Evolutionary conservation across 2,888 invertebrate genomes (phyloP), one percentile per base, ranked within the genome.

Genomic region (Deilephila porcellus): DNA sequence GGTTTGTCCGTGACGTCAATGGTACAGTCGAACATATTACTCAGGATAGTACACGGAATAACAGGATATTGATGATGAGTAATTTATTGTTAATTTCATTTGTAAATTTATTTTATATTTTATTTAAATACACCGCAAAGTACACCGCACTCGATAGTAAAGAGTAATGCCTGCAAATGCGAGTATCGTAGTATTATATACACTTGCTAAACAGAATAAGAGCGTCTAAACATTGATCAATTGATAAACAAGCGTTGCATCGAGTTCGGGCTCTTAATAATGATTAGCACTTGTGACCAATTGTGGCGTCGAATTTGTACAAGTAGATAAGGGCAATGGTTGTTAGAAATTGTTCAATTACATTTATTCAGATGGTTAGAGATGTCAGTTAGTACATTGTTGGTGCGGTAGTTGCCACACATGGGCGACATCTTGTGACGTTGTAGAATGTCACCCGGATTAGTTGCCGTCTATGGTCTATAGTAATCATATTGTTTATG

Each of bases 271-370:
- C 82, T 80, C 79, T 86, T 86, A 86, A 89, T 82, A 83, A 88
- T 89, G 88, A 90, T 90, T 88, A 89, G 89, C 88, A 83, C 86
- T 83, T 86, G 86, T 81, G 81, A 80, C 84, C 90, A 90, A 89
- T 90, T 90, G 89, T 82, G 79, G 80, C 81, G 78, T 82, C 81
- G 78, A 84, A 83, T 82, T 84, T 81, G 86, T 83, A 78, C 80
- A 74, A 86, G 86, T 88, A 89, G 88, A 88, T 90, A 91, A 92
- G 93, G 93, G 91, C 92, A 89, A 90, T 90, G 91, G 91, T 91
- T 89, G 91, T 91, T 91, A 90, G 92, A 87, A 93, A 92, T 92
- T 92, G 91, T 91, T 89, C 93, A 93, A 93, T 92, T 93, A 90
- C 86, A 87, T 91, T 92, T 93, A 90, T 92, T 92, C 90, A 92